Evolutionary conservation across 2,797 vertebrate genomes (phyloP).

Genomic region (Trichosurus vulpecula): DNA sequence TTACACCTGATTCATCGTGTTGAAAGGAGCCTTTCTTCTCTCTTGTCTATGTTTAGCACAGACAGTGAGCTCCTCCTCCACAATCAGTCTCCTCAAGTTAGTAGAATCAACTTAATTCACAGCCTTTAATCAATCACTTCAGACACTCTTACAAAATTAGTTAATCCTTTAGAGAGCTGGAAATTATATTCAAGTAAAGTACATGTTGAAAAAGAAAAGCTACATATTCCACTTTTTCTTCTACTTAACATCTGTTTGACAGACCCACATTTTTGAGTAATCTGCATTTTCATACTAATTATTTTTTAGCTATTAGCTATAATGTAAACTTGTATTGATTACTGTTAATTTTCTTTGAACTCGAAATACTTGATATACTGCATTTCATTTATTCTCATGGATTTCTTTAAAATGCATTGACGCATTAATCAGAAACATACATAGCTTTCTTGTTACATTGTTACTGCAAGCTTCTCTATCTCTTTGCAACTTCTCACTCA

Average conservation of each 20-base stretch:
- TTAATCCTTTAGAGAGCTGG: slow-evolving; percentile 15
- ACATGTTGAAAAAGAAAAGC: background rate
- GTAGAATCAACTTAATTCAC: slow-evolving; percentile 12
- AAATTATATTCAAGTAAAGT: slow-evolving; percentile 9
- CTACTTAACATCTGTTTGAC: background rate
- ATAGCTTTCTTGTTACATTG: background rate
- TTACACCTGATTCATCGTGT: background rate
- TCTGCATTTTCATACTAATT: background rate
- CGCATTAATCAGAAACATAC: background rate
- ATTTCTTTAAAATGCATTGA: background rate
- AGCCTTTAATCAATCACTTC: slow-evolving; percentile 8
- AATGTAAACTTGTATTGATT: background rate
- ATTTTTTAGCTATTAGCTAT: background rate
- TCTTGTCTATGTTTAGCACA: background rate
- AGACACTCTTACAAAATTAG: slow-evolving; percentile 15
- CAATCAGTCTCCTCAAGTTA: background rate
- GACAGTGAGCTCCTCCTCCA: background rate
- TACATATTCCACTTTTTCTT: slow-evolving; percentile 22
- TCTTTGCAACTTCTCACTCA: background rate
- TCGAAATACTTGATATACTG: background rate
- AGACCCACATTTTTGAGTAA: background rate
- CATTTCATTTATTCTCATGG: background rate
- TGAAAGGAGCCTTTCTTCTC: background rate
- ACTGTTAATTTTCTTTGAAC: background rate
- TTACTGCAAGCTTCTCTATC: background rate